Conservation (phyloP, 2,797 vertebrate genomes). For the Apogon hyalosoma region DNA sequence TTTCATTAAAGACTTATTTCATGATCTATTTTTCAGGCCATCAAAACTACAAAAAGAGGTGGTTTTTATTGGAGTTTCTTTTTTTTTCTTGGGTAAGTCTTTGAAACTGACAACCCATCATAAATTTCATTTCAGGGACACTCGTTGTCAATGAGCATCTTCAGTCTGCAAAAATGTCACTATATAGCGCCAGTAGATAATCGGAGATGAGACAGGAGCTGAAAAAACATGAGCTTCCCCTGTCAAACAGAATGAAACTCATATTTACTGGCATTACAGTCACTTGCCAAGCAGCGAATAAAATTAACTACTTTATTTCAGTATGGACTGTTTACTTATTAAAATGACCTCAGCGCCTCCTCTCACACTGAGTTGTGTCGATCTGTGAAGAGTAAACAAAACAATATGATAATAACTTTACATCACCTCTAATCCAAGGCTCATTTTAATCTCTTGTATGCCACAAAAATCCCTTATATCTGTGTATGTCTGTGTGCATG, state of each 20-base stretch:
- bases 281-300: slow-evolving; percentile 38
- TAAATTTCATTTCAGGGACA: slow-evolving; percentile 75
- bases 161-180: slow-evolving; percentile 64
- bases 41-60: slow-evolving; percentile 22
- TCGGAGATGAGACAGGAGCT: slow-evolving; percentile 61
- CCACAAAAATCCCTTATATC: slow-evolving; percentile 24
- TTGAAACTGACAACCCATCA: slow-evolving; percentile 69
- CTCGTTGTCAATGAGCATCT: slow-evolving; percentile 65
- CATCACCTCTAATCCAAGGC: slow-evolving; percentile 64
- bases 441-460: slow-evolving; percentile 57
- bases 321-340: slow-evolving; percentile 64
- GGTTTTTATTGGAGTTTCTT: slow-evolving; percentile 36
- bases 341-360: slow-evolving; percentile 63
- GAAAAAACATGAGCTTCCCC: slow-evolving; percentile 48
- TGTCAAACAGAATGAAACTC: slow-evolving; percentile 69
- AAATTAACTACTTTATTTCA: slow-evolving; percentile 56
- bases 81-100: slow-evolving; percentile 28
- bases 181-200: slow-evolving; percentile 61
- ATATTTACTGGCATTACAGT: slow-evolving; percentile 50
- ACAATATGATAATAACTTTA: slow-evolving; percentile 63
- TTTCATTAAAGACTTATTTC: slow-evolving; percentile 19
- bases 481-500: background rate
- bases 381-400: slow-evolving; percentile 57
- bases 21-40: slow-evolving; percentile 28
- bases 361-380: slow-evolving; percentile 45